phyloP scores from a whole-genome alignment of 1,140 invertebrate genomes.

The Gryllus bimaculatus region DNA sequence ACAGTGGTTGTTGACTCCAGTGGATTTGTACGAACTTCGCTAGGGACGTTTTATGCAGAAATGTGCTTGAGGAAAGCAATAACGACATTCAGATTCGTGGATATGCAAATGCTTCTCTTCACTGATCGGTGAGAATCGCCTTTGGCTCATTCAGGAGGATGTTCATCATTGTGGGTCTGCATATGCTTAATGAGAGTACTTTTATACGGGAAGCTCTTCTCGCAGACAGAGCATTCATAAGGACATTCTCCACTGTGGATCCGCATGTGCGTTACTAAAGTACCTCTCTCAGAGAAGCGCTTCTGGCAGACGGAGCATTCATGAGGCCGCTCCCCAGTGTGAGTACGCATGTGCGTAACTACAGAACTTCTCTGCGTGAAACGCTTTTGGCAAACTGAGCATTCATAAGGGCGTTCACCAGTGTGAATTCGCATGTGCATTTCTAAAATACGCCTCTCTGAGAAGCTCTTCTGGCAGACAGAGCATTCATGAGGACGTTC shows the following conservation, averaged over 20 bases:
- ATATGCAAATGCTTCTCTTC: too few species aligned
- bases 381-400: conserved; percentile 35
- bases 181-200: conserved; percentile 2
- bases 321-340: conserved; percentile 1
- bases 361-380: conserved; percentile 3
- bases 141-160: too few species aligned
- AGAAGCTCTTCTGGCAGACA: conserved; percentile 48
- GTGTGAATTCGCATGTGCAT: conserved; percentile 46
- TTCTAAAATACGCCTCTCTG: conserved; percentile 38
- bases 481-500: conserved; percentile 55
- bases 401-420: conserved; percentile 48
- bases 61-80: too few species aligned
- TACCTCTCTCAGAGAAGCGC: not conserved
- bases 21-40: too few species aligned
- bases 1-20: too few species aligned
- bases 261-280: conserved; percentile 1
- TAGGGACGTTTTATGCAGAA: too few species aligned
- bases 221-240: conserved; percentile 8
- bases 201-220: conserved; percentile 7
- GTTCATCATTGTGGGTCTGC: not conserved
- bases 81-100: too few species aligned
- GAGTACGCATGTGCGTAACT: not conserved
- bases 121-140: too few species aligned
- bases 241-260: conserved; percentile 8
- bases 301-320: conserved; percentile 9